Base-by-base conservation (phyloP, 2,888 invertebrate species). In the Cylloceria caligata region DNA sequence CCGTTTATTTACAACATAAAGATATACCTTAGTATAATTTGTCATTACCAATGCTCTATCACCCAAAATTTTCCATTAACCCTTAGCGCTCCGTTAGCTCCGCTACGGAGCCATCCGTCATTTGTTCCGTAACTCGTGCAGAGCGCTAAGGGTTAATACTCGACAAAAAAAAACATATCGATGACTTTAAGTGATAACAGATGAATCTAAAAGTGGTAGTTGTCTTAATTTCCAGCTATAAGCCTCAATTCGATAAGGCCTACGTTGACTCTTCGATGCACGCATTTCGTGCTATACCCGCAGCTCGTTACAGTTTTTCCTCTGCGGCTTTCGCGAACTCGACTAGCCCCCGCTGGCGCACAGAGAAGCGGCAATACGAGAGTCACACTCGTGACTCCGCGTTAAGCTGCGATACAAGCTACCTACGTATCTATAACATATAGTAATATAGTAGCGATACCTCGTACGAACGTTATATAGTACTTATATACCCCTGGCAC, bases 341-440 rank as follows among this genome's bases (percentile, higher is more conserved):
- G 11, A 11, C 57, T 36, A 62, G 62, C 49, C 21, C 49, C 73
- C 62, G 62, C 73, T 73, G 49, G 36, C 36, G 30, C 49, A n/a
- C 7, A 42, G 7, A 60, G 60, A 13, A 34, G 45, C 57, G 60
- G 45, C 55, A 30, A 24, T 24, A 39, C 11, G 45, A 72, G 81
- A 77, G 72, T 71, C 76, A 39, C 72, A 81, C 77, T 77, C 81
- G 81, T 77, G 81, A 77, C 81, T 76, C 42, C 45, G 73, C 76
- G 81, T 62, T 81, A 81, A 82, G 60, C 52, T 74, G 64, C 62
- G 64, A 72, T 64, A 45, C n/a, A 9, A 67, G 39, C 34, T 42
- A 72, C 72, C 67, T 55, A 67, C 60, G 76, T 81, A 76, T 76
- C 67, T 72, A 69, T 81, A 81, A 76, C 74, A 67, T 67, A 45